Percentiles rank a stretch among this genome's conserved stretches.
These are phyloP conservation scores for Phataginus tetradactyla DNA, from an alignment of 2,797 vertebrate genomes.

Conservation along the genomic window DNA sequence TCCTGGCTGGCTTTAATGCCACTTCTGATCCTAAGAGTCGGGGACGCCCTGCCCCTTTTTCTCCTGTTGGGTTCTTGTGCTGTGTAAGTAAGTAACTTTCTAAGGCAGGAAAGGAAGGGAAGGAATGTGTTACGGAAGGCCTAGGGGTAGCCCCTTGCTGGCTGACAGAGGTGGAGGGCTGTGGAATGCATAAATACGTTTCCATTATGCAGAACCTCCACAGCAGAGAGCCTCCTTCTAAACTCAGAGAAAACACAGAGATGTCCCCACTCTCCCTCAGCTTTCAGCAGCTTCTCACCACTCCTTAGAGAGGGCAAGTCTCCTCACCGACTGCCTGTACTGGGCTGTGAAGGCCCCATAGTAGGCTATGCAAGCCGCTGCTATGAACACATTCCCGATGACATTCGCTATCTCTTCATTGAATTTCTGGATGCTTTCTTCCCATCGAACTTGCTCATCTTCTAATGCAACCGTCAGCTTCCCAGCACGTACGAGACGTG, in stretches of 20 bases:
- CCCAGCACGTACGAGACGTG: constrained; percentile 88
- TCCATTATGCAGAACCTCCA: background rate
- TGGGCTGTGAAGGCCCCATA: constrained; percentile 92
- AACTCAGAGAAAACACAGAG: background rate
- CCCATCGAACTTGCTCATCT: constrained; percentile 91
- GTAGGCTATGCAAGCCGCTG: constrained; percentile 92
- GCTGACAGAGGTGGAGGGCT: background rate
- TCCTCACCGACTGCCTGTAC: constrained; percentile 88
- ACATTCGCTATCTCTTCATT: constrained; percentile 90
- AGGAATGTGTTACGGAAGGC: background rate
- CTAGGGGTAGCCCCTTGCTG: background rate
- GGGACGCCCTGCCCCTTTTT: background rate
- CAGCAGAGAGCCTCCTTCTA: background rate
- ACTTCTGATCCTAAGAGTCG: background rate
- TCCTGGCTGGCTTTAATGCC: background rate
- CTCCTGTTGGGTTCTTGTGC: background rate
- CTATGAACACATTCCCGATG: constrained; percentile 92
- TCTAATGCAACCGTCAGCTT: constrained; percentile 90
- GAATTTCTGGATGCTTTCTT: constrained; percentile 89
- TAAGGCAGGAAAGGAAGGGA: background rate
- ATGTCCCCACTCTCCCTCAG: fast-evolving
- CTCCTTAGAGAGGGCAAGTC: background rate
- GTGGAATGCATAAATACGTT: background rate
- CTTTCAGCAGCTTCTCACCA: background rate
- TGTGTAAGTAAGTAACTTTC: constrained; percentile 4